Base-by-base conservation (phyloP, 2,888 invertebrate species). In the Liopterus haemorrhoidalis region DNA sequence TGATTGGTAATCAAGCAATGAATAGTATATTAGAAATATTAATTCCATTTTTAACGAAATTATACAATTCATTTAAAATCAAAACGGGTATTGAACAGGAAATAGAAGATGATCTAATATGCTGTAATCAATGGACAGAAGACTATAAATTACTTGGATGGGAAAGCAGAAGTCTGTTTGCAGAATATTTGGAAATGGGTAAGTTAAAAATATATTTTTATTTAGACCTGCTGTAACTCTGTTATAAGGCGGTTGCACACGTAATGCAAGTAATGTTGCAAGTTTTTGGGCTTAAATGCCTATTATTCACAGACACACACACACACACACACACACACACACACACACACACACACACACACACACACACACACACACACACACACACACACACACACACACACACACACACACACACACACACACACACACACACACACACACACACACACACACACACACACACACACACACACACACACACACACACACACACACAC, bases 181-280 rank as follows among this genome's bases (percentile, higher is more conserved):
- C 78, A 33, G 89, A 90, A 66, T 90, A 90, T 68, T 70, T 90
- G 41, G 89, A 90, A 74, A 89, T 91, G 87, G 80, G 85, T 85
- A 63, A 65, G 71, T 59, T 25, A 3, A 27, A 20, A 39, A 18
- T 33, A 1, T 40, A 32, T 21, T 18, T 30, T 22, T 21, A 6
- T 8, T 32, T 43, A n/a, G 12, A 33, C 19, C 28, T 4, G 18
- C 21, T 14, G 18, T 38, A 15, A 42, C 9, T 22, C 8, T 37
- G 9, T 11, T 40, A 3, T 39, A n/a, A 41, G 11, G 15, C 22
- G n/a, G 21, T 44, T 27, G n/a, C n/a, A n/a, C n/a, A n/a, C n/a
- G n/a, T n/a, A n/a, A n/a, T n/a, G n/a, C n/a, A n/a, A n/a, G n/a
- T n/a, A n/a, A n/a, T n/a, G n/a, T n/a, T n/a, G n/a, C n/a, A n/a